phyloP scores from a whole-genome alignment of 53 echinoderm and acorn worm species.

The Luidia sarsii region DNA sequence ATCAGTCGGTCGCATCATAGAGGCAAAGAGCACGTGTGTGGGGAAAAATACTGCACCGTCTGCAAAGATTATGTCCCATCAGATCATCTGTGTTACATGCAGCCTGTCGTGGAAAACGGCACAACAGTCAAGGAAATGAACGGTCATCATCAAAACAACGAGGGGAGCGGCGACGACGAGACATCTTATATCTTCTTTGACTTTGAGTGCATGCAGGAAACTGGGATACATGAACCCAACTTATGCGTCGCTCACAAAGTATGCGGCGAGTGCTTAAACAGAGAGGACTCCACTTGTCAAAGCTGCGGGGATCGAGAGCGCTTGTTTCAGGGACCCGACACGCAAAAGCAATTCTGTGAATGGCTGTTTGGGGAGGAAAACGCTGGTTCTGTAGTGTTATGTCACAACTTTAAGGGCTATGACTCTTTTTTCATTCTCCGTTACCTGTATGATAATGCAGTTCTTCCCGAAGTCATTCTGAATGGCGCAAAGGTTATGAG shows the following conservation, averaged over 20 bases:
- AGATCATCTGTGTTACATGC: conserved; percentile 44
- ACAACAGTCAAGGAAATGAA: background rate
- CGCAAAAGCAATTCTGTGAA: conserved; percentile 35
- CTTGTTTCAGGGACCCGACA: conserved; percentile 26
- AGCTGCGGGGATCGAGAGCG: conserved; percentile 11
- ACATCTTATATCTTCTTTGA: conserved; percentile 31
- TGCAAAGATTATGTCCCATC: conserved; percentile 40
- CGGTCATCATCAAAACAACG: background rate
- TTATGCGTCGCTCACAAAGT: conserved; percentile 14
- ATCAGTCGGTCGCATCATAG: background rate
- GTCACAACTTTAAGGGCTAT: conserved; percentile 58
- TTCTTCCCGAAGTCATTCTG: conserved; percentile 33
- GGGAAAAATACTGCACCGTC: conserved; percentile 32
- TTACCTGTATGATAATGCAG: conserved; percentile 15
- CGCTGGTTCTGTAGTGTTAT: conserved; percentile 22
- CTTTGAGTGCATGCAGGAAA: conserved; percentile 31
- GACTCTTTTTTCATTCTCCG: conserved; percentile 22
- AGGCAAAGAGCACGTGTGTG: conserved; percentile 25
- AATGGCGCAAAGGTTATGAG: conserved; percentile 41
- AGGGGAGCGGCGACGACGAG: background rate
- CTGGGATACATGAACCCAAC: conserved; percentile 27
- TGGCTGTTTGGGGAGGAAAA: conserved; percentile 34
- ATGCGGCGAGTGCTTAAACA: background rate
- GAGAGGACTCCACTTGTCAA: background rate
- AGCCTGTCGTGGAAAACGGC: background rate